These are phyloP conservation scores for Bugula neritina DNA, from an alignment of 2,888 invertebrate species.

Conservation along the genomic window DNA sequence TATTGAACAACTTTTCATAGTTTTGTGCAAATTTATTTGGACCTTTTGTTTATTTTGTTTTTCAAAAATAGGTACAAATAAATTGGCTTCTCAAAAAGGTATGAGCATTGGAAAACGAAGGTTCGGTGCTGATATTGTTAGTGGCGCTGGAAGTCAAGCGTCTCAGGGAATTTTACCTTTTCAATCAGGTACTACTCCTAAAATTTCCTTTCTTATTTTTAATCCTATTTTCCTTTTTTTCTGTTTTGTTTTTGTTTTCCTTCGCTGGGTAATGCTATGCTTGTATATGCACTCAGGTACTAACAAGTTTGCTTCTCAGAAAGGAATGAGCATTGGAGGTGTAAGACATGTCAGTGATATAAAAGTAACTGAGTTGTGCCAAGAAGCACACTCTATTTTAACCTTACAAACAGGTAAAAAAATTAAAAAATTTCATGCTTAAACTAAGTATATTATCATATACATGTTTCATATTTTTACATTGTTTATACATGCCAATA, in stretches of 20 bases:
- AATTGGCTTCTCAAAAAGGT: slow-evolving; percentile 47
- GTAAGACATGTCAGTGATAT: slow-evolving; percentile 10
- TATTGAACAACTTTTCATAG: no score
- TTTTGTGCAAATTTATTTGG: no score
- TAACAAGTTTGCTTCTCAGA: slow-evolving; percentile 23
- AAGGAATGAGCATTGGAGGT: slow-evolving; percentile 22
- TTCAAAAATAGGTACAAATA: slow-evolving; percentile 42
- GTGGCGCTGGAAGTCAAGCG: background rate
- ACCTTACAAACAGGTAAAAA: slow-evolving; percentile 3
- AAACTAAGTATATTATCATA: no score
- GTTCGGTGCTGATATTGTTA: slow-evolving; percentile 6
- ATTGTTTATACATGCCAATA: no score
- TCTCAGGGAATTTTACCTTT: slow-evolving; percentile 9
- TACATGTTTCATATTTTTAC: no score
- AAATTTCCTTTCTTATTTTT: no score
- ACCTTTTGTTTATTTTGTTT: no score
- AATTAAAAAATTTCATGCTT: no score
- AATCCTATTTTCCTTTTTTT: background rate
- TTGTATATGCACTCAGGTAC: no score
- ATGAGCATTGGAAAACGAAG: slow-evolving; percentile 34
- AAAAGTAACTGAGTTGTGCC: slow-evolving; percentile 8
- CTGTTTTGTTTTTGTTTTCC: background rate
- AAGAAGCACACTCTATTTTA: slow-evolving; percentile 2
- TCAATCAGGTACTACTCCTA: slow-evolving; percentile 28
- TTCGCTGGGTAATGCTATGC: no score